phyloP scores from a whole-genome alignment of 2,888 invertebrate species.

The Andrena bucephala region DNA sequence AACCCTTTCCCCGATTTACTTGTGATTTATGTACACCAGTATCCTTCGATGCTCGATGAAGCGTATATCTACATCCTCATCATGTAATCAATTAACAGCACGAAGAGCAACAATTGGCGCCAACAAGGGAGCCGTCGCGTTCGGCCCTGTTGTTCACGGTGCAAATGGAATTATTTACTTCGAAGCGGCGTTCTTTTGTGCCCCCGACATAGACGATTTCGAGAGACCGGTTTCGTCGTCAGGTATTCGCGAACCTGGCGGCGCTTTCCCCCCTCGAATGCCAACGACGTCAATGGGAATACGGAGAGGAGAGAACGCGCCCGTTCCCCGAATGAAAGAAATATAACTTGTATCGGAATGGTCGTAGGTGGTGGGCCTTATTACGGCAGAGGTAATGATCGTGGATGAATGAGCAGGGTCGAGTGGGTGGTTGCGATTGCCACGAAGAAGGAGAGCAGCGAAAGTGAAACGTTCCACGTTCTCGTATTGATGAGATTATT shows the following conservation, averaged over 20 bases:
- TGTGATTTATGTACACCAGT: too few relatives aligned
- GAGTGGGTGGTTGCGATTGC: slow-evolving; percentile 38
- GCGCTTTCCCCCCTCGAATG: slow-evolving; percentile 17
- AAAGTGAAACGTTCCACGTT: slow-evolving; percentile 29
- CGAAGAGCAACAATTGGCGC: too few relatives aligned
- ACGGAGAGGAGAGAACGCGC: slow-evolving; percentile 16
- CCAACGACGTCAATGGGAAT: slow-evolving; percentile 28
- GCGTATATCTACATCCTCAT: too few relatives aligned
- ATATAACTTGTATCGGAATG: slow-evolving; percentile 39
- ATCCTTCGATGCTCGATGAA: too few relatives aligned
- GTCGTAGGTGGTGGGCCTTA: slow-evolving; percentile 51
- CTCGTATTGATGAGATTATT: background rate
- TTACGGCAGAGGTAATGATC: slow-evolving; percentile 60
- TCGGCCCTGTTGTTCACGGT: background rate
- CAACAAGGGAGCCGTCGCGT: too few relatives aligned
- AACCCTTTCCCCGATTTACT: too few relatives aligned
- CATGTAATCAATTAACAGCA: too few relatives aligned
- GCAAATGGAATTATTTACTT: slow-evolving; percentile 6
- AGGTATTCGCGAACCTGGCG: slow-evolving; percentile 55
- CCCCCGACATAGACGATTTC: slow-evolving; percentile 56
- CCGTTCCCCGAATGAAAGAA: slow-evolving; percentile 41
- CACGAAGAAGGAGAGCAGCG: slow-evolving; percentile 5
- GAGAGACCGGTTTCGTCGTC: slow-evolving; percentile 61
- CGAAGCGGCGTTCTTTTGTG: slow-evolving; percentile 30
- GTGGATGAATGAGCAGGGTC: slow-evolving; percentile 53